Percentiles rank a stretch among this genome's conserved stretches.
phyloP scores from a whole-genome alignment of 2,797 vertebrate species.

The Clamator glandarius region DNA sequence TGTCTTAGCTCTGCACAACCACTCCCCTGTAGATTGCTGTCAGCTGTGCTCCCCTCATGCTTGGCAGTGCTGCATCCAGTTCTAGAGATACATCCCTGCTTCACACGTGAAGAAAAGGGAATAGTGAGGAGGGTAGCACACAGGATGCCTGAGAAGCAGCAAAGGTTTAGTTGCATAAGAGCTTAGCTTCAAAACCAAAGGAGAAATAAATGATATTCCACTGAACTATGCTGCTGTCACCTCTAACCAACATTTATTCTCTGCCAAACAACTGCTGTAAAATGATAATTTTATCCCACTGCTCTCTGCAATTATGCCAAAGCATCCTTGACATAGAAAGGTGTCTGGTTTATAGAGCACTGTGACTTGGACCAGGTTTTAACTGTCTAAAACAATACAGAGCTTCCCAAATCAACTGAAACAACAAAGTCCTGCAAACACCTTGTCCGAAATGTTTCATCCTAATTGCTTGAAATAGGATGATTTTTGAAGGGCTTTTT shows the following conservation, averaged over 20 bases:
- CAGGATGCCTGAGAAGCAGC: background rate
- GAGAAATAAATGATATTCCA: background rate
- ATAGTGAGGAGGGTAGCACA: background rate
- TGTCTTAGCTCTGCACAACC: background rate
- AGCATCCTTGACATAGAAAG: background rate
- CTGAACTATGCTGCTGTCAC: background rate
- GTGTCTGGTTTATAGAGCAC: background rate
- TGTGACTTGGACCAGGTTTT: background rate
- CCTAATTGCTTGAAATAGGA: background rate
- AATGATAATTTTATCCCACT: background rate
- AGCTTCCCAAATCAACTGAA: background rate
- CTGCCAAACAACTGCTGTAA: background rate
- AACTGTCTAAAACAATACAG: background rate
- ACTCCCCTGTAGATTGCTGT: background rate
- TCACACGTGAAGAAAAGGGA: accelerated
- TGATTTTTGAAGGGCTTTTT: background rate
- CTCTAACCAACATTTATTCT: background rate
- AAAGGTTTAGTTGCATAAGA: background rate
- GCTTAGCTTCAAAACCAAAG: background rate
- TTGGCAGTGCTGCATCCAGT: background rate
- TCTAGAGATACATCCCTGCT: background rate
- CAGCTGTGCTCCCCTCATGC: background rate
- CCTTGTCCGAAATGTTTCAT: background rate
- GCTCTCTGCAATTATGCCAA: background rate
- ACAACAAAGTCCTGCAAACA: background rate